These are phyloP conservation scores for Taenioides sp. DNA, from an alignment of 2,797 vertebrate species.

Conservation along the genomic window DNA sequence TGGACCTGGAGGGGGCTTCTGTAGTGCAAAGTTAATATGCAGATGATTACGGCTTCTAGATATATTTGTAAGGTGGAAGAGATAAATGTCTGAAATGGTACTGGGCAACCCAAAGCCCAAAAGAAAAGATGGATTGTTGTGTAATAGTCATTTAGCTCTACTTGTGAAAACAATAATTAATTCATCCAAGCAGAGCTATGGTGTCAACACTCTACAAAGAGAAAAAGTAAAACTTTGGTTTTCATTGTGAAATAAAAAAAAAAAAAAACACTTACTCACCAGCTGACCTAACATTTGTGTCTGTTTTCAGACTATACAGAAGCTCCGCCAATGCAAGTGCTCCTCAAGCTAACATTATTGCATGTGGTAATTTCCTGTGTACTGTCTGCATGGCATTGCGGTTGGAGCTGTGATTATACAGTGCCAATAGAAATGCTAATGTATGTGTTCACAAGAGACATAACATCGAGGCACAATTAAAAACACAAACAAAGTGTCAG, in stretches of 20 bases:
- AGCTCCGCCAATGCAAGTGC: slow-evolving; percentile 59
- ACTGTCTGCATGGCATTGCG: slow-evolving; percentile 68
- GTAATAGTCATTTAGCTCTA: too few species aligned
- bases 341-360: slow-evolving; percentile 68
- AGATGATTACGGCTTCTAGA: too few species aligned
- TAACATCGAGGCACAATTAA: slow-evolving; percentile 80
- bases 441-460: slow-evolving; percentile 74
- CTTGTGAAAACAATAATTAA: too few species aligned
- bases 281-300: slow-evolving; percentile 36
- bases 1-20: slow-evolving; percentile 16
- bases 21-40: neutral
- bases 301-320: slow-evolving; percentile 50
- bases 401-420: slow-evolving; percentile 75
- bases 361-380: slow-evolving; percentile 74
- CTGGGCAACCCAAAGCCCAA: too few species aligned
- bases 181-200: too few species aligned
- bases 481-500: slow-evolving; percentile 77
- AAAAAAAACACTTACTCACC: slow-evolving; percentile 34
- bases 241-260: slow-evolving; percentile 1
- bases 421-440: slow-evolving; percentile 73
- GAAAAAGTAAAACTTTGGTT: slow-evolving; percentile 26
- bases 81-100: neutral
- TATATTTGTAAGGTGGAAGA: neutral
- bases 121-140: too few species aligned
- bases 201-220: slow-evolving; percentile 24